Evolutionary conservation across 2,888 invertebrate genomes (phyloP), one percentile per base, ranked within the genome.

Genomic region (Nipponacmea schrenckii): DNA sequence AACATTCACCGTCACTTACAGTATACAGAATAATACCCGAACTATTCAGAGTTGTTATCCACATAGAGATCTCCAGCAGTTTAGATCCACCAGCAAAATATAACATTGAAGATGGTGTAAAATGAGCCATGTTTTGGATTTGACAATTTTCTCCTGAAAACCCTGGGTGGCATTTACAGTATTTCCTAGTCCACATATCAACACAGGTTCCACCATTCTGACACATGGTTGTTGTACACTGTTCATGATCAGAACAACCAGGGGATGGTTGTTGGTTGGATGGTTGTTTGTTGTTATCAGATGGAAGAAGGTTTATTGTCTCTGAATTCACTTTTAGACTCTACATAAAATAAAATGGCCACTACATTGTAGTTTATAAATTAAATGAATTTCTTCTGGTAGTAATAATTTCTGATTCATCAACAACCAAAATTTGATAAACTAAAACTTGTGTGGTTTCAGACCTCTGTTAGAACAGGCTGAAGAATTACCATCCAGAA

Each of bases 201-300:
- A 79, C 68, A 71, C 87, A 87, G 15, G 68, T 76, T n/a, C 85
- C 88, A 14, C 83, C 82, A 78, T 86, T 84, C 26, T 73, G 68
- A 77, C 88, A 88, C 39, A 74, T 69, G 62, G 69, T 92, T 67
- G 94, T 94, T 87, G 95, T 95, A 85, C 97, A 98, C 87, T 95
- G 94, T 88, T 96, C 95, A 83, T 97, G 95, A 69, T 94, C 93
- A 87, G 94, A 94, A 73, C 86, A 86, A 4, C 86, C 89, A 95
- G 96, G 85, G 95, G 96, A 88, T 96, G 96, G 0, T 94, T 94
- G 7, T 96, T 96, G 0, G 95, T 62, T 62, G 69, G 45, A 26
- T 50, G 62, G 46, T 31, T 68, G 67, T 62, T 17, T 26, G 48
- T 46, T 64, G 27, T 67, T 67, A 26, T 65, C 67, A 48, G 62